These are phyloP conservation scores for Alcis repandata DNA, from an alignment of 2,888 invertebrate species.

Conservation along the genomic window DNA sequence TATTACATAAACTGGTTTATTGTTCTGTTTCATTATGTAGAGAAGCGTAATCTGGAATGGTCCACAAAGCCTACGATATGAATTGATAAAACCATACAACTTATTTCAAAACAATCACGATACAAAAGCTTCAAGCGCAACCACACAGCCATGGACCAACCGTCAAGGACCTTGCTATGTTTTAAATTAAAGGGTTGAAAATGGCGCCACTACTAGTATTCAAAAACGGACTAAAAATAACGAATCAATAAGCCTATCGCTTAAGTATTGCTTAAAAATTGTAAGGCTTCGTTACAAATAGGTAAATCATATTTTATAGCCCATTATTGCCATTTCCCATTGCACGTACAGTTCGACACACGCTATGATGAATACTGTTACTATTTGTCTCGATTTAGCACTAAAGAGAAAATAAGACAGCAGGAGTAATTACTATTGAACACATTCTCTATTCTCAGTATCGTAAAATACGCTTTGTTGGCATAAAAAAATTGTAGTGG, in stretches of 20 bases:
- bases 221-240: too few relatives aligned
- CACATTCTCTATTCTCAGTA: too few relatives aligned
- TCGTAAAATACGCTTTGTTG: not conserved
- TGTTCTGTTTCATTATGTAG: conserved; percentile 33
- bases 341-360: too few relatives aligned
- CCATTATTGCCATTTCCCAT: too few relatives aligned
- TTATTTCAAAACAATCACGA: conserved; percentile 40
- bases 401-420: too few relatives aligned
- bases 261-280: too few relatives aligned
- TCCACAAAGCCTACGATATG: conserved; percentile 59
- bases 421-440: too few relatives aligned
- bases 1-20: conserved; percentile 45
- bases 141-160: conserved; percentile 12
- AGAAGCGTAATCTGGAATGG: conserved; percentile 69
- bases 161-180: not conserved
- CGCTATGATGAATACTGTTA: too few relatives aligned
- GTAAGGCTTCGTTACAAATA: too few relatives aligned
- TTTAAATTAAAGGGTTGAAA: not conserved
- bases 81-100: conserved; percentile 45
- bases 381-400: too few relatives aligned
- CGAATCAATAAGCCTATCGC: too few relatives aligned
- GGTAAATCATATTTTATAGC: too few relatives aligned
- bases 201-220: not conserved
- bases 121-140: conserved; percentile 40
- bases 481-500: conserved; percentile 4